A percentile compares a stretch with the other conserved stretches of the same genome.
phyloP scores from a whole-genome alignment of 2,113 vertebrate genomes.

The Paradoxurus hermaphroditus region DNA sequence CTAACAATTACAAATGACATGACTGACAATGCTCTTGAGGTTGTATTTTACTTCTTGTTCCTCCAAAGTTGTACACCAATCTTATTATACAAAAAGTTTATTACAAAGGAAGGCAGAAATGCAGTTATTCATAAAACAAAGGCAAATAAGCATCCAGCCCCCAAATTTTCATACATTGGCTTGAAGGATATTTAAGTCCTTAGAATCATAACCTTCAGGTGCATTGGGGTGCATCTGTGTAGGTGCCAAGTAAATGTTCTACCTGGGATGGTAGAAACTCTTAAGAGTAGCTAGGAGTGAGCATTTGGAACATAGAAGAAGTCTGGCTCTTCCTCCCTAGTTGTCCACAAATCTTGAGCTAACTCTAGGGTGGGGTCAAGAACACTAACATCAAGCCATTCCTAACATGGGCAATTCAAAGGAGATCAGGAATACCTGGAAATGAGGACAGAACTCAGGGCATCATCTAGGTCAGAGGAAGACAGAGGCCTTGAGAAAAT shows the following conservation, averaged over 20 bases:
- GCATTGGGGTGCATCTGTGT: neutral
- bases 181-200: no score
- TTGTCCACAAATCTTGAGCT: neutral
- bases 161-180: neutral
- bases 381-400: neutral
- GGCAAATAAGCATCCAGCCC: neutral
- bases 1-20: neutral
- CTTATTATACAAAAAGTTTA: neutral
- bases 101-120: neutral
- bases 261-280: neutral
- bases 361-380: neutral
- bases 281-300: neutral
- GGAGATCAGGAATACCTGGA: neutral
- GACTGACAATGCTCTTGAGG: neutral
- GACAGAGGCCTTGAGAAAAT: neutral
- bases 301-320: neutral
- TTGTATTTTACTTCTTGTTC: neutral
- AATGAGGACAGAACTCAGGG: neutral
- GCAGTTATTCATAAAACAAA: neutral
- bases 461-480: neutral
- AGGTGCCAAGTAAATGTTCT: neutral
- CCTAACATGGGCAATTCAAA: neutral
- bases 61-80: neutral
- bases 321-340: neutral
- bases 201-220: no score